Evolutionary conservation across 2,797 vertebrate species (phyloP).

Genomic region (Pampus argenteus): DNA sequence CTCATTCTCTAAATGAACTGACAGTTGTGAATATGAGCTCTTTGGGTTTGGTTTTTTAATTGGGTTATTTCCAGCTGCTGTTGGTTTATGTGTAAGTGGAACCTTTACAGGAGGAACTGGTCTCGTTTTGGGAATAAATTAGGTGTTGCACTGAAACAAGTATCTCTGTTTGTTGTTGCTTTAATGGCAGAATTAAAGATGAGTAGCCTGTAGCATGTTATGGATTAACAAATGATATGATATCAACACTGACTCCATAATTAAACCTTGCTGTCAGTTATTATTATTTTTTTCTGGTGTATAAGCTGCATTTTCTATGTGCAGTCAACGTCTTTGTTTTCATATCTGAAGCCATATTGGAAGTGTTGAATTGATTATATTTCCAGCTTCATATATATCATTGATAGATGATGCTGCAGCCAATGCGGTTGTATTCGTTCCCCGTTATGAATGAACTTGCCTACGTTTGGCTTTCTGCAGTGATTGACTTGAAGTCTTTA

Average conservation of each 20-base stretch:
- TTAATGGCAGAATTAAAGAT: not conserved
- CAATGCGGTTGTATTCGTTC: constrained; percentile 18
- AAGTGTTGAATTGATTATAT: not conserved
- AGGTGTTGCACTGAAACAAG: constrained; percentile 18
- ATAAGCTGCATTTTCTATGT: not conserved
- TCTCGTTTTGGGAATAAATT: constrained; percentile 37
- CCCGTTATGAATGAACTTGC: not conserved
- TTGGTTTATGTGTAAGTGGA: constrained; percentile 32
- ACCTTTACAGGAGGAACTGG: constrained; percentile 42
- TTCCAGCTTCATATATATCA: not conserved
- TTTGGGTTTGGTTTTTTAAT: constrained; percentile 43
- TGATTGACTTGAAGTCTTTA: constrained; percentile 13
- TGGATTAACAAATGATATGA: constrained; percentile 6
- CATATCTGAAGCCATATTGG: not conserved
- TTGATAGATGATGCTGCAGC: not conserved
- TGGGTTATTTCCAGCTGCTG: constrained; percentile 55
- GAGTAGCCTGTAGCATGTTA: not conserved
- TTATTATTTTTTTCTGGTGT: no score
- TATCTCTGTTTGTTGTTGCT: constrained; percentile 10
- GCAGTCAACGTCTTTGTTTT: not conserved
- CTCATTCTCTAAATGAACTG: constrained; percentile 7
- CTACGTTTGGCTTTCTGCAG: constrained; percentile 2
- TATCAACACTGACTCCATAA: not conserved
- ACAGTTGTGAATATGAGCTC: not conserved
- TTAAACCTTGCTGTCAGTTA: not conserved